phyloP scores from a whole-genome alignment of 2,888 invertebrate species.

The Zelleria hepariella region DNA sequence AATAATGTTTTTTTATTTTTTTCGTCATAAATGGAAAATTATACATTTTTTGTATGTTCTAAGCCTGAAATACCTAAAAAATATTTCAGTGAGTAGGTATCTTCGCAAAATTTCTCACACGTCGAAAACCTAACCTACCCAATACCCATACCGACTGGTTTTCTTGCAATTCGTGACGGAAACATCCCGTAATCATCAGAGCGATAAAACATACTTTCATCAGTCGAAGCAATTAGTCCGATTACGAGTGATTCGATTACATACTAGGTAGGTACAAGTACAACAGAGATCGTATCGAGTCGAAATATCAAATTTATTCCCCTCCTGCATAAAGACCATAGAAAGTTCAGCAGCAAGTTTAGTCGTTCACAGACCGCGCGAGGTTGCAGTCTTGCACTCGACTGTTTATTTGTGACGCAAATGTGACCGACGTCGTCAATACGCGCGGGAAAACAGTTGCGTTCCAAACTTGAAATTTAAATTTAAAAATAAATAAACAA shows the following conservation, averaged over 20 bases:
- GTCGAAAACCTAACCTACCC: no score
- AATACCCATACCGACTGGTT: no score
- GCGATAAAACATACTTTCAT: background rate
- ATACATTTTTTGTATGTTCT: no score
- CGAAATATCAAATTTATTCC: background rate
- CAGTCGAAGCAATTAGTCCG: background rate
- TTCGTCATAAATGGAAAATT: no score
- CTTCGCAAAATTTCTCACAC: background rate
- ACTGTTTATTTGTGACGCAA: constrained; percentile 33
- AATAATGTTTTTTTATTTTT: no score
- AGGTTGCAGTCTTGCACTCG: constrained; percentile 37
- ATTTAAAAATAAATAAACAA: constrained; percentile 17
- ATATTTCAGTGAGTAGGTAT: background rate
- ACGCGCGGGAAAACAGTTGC: constrained; percentile 64
- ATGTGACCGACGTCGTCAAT: constrained; percentile 43
- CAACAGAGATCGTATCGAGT: background rate
- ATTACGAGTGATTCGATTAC: background rate
- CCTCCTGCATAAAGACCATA: constrained; percentile 49
- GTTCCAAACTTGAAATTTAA: constrained; percentile 36
- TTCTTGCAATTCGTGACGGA: background rate
- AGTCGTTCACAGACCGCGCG: constrained; percentile 51
- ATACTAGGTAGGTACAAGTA: no score
- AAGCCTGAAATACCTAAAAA: background rate
- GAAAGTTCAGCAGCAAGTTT: constrained; percentile 55
- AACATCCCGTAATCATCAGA: background rate